A percentile compares a stretch with the other conserved stretches of the same genome.
These are phyloP conservation scores for Perognathus longimembris DNA, from an alignment of 2,113 vertebrate genomes.

Conservation along the genomic window DNA sequence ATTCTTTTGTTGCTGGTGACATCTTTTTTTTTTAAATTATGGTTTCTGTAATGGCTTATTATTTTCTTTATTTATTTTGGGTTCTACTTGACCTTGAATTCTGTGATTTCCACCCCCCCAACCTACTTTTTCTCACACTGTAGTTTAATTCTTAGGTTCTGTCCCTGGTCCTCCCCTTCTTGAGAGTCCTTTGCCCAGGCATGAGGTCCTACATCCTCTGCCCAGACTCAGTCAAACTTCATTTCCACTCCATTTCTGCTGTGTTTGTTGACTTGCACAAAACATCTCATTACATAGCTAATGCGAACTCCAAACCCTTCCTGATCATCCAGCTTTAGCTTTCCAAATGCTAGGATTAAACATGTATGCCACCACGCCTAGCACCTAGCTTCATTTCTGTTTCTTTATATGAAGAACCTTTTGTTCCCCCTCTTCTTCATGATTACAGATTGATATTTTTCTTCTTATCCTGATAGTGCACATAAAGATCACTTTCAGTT, in stretches of 20 bases:
- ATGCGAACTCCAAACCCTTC: too few species aligned
- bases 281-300: too few species aligned
- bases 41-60: not conserved
- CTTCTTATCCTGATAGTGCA: not conserved
- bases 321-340: too few species aligned
- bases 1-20: not conserved
- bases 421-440: too few species aligned
- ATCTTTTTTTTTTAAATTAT: not conserved
- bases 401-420: not conserved
- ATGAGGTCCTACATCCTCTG: not conserved
- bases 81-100: not conserved
- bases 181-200: not conserved
- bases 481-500: not conserved
- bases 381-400: too few species aligned
- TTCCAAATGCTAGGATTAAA: too few species aligned
- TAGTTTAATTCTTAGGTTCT: not conserved
- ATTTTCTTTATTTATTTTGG: not conserved
- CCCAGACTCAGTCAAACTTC: not conserved
- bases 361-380: too few species aligned
- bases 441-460: not conserved
- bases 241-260: too few species aligned
- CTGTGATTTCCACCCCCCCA: not conserved
- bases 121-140: not conserved
- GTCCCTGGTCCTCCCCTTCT: not conserved
- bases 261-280: too few species aligned